Base-by-base conservation (phyloP, 2,113 vertebrate species). In the Cephalophus harveyi region DNA sequence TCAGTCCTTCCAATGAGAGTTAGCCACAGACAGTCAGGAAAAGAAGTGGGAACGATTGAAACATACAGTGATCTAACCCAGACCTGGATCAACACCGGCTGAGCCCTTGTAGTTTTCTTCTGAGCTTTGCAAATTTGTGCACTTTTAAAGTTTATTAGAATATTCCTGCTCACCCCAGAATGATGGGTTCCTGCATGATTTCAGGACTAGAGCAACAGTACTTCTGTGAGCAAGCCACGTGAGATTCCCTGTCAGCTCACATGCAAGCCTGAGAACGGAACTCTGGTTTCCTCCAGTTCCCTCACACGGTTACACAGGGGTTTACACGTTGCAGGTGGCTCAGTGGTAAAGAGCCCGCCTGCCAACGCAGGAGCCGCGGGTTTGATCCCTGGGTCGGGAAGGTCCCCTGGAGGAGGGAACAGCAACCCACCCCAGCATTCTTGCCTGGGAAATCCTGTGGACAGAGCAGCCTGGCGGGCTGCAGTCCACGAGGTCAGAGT, bases 251-350 rank as follows among this genome's bases (percentile, higher is more conserved):
- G 57, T 62, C 93, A 60, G 52, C 9, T 87, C 27, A 6, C 8
- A 1, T 36, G 14, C 43, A 7, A 27, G 16, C 30, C 46, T 52
- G 6, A 36, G 23, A 2, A 33, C n/a, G 43, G 28, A 25, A 1
- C n/a, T 59, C 57, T 21, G 0, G 14, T 83, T 74, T 91, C 64
- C 82, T 50, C 43, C 11, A 21, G 30, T 64, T 71, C 27, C 67
- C 36, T 84, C 23, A 12, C 64, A 28, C 2, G 79, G 46, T 60
- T 36, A 13, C 71, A 3, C 28, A 40, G 54, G 36, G 64, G 21
- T 46, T 52, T 5, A 7, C 1, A 2, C 3, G 1, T 7, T 0
- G 2, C 2, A 2, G 36, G 71, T 1, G 40, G 71, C 40, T 27
- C 12, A 7, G 40, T 27, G 67, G 40, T 23, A 6, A 23, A 23